Percentiles rank a stretch among this genome's conserved stretches.
These are phyloP conservation scores for Bombus pascuorum DNA, from an alignment of 1,140 invertebrate species.

Conservation along the genomic window DNA sequence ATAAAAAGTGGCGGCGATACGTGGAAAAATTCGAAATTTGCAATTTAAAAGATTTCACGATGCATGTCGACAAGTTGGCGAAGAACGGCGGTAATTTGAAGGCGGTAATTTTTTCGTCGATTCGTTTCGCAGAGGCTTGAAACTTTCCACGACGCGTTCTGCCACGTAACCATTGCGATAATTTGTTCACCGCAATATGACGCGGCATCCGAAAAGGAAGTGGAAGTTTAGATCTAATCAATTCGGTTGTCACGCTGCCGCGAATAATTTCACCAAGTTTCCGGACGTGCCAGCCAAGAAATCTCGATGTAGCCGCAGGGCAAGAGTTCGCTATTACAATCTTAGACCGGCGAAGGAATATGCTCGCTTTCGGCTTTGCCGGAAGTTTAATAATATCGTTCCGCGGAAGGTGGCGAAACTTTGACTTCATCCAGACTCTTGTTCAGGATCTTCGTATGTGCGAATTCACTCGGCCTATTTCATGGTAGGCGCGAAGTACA, in stretches of 20 bases:
- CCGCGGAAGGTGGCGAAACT: constrained; percentile 52
- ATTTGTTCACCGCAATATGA: constrained; percentile 29
- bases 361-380: constrained; percentile 37
- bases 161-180: constrained; percentile 12
- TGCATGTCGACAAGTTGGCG: background rate
- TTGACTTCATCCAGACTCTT: constrained; percentile 21
- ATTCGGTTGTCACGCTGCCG: constrained; percentile 51
- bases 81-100: too few relatives aligned
- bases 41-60: constrained; percentile 28
- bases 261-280: constrained; percentile 59
- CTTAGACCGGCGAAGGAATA: constrained; percentile 43
- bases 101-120: background rate
- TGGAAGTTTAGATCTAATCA: constrained; percentile 63
- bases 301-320: constrained; percentile 37
- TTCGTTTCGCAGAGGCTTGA: background rate
- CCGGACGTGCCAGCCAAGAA: constrained; percentile 25
- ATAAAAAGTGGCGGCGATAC: background rate
- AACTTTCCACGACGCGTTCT: background rate
- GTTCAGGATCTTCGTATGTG: background rate
- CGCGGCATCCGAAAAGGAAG: constrained; percentile 17
- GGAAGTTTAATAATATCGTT: constrained; percentile 64
- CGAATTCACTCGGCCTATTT: constrained; percentile 43
- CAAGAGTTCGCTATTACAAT: constrained; percentile 61
- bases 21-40: background rate
- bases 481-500: constrained; percentile 28